phyloP scores from a whole-genome alignment of 1,140 invertebrate species.

The Orius insidiosus region DNA sequence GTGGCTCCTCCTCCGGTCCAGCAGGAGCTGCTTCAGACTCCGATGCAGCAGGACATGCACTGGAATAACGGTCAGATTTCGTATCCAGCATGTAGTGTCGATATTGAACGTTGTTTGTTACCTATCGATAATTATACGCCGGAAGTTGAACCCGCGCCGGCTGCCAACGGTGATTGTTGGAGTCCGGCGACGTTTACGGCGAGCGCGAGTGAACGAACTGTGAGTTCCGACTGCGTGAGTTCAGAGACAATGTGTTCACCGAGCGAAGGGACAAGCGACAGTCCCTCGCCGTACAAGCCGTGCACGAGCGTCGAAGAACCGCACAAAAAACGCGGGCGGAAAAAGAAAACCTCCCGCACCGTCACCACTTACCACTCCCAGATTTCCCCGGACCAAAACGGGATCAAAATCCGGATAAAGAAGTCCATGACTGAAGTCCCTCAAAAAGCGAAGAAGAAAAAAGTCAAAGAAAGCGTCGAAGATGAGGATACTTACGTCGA shows the following conservation, averaged over 20 bases:
- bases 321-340: conserved; percentile 17
- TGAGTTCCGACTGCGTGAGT: conserved; percentile 22
- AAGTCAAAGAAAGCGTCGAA: conserved; percentile 18
- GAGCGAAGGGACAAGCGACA: conserved; percentile 17
- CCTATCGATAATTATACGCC: conserved; percentile 8
- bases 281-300: conserved; percentile 8
- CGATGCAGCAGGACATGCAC: neutral
- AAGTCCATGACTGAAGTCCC: conserved; percentile 28
- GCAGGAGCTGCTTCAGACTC: neutral
- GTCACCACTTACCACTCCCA: conserved; percentile 32
- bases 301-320: conserved; percentile 8
- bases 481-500: conserved; percentile 22
- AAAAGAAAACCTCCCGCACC: conserved; percentile 11
- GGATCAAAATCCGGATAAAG: conserved; percentile 43
- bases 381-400: conserved; percentile 40
- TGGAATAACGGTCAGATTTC: conserved; percentile 12
- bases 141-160: conserved; percentile 11
- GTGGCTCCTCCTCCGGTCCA: conserved; percentile 5
- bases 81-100: neutral
- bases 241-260: conserved; percentile 21
- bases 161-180: conserved; percentile 20
- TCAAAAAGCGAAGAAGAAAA: conserved; percentile 20
- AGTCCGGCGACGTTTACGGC: conserved; percentile 17
- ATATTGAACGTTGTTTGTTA: conserved; percentile 2
- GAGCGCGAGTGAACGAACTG: conserved; percentile 20